Percentiles rank a stretch among this genome's conserved stretches.
Evolutionary conservation across 2,888 invertebrate species (phyloP).

Genomic region (Phaonia tiefii): DNA sequence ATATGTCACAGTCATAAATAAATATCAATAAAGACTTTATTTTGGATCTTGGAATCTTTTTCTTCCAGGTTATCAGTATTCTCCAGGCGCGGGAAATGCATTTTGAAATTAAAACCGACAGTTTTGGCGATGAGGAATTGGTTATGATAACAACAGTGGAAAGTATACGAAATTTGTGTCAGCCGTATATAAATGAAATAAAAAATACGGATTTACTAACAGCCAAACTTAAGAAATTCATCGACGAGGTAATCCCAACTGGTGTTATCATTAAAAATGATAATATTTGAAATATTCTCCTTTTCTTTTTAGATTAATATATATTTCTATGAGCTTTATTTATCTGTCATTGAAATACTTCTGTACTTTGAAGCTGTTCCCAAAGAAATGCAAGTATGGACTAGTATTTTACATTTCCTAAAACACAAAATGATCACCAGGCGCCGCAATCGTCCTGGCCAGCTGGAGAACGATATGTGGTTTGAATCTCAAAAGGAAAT

Average conservation of each 20-base stretch:
- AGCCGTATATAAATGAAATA: slow-evolving; percentile 79
- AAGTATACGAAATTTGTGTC: slow-evolving; percentile 75
- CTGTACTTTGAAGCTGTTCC: slow-evolving; percentile 75
- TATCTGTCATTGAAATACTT: slow-evolving; percentile 79
- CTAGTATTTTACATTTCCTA: slow-evolving; percentile 77
- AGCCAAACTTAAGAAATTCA: slow-evolving; percentile 75
- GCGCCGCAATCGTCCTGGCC: slow-evolving; percentile 77
- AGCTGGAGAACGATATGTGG: slow-evolving; percentile 79
- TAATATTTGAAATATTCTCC: not conserved
- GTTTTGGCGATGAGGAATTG: slow-evolving; percentile 78
- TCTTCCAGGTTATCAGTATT: slow-evolving; percentile 75
- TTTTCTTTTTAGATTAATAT: slow-evolving; percentile 75
- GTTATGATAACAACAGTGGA: slow-evolving; percentile 74
- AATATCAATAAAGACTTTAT: not conserved
- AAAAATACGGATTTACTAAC: slow-evolving; percentile 76
- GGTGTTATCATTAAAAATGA: not conserved
- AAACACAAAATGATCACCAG: slow-evolving; percentile 79
- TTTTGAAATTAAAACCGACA: slow-evolving; percentile 77
- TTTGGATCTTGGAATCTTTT: not conserved
- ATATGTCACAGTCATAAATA: not conserved
- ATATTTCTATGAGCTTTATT: slow-evolving; percentile 80
- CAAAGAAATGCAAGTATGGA: slow-evolving; percentile 78
- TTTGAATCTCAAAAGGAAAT: slow-evolving; percentile 76
- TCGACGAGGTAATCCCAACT: slow-evolving; percentile 72
- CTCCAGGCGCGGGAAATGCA: slow-evolving; percentile 76